A percentile compares a stretch with the other conserved stretches of the same genome.
These are phyloP conservation scores for Desoria tigrina DNA, from an alignment of 2,888 invertebrate genomes.

Conservation along the genomic window DNA sequence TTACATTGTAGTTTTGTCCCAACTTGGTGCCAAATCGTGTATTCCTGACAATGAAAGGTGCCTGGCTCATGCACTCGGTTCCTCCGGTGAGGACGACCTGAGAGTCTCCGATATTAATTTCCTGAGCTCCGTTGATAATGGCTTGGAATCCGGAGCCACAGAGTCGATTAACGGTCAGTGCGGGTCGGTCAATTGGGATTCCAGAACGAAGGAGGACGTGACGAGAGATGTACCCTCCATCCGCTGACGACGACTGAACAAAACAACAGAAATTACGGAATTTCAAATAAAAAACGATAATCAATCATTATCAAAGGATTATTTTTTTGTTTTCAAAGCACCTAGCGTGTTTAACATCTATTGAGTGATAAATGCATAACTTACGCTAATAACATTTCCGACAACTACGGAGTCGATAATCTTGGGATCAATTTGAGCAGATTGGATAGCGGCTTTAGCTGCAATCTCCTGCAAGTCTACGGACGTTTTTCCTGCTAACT, in stretches of 20 bases:
- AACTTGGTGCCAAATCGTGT: constrained; percentile 85
- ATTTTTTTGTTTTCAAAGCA: too few relatives aligned
- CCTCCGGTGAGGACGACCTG: constrained; percentile 88
- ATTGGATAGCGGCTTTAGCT: constrained; percentile 73
- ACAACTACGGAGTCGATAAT: constrained; percentile 84
- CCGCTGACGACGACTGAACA: constrained; percentile 70
- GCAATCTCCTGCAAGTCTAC: constrained; percentile 82
- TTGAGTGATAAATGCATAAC: constrained; percentile 56
- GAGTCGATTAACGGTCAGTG: constrained; percentile 83
- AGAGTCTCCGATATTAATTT: constrained; percentile 80
- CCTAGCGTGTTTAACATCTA: background rate
- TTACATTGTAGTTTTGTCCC: constrained; percentile 68
- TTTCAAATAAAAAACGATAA: background rate
- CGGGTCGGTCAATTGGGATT: constrained; percentile 81
- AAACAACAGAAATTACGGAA: background rate
- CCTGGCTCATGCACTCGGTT: constrained; percentile 92
- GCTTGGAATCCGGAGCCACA: constrained; percentile 96
- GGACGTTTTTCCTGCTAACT: constrained; percentile 70
- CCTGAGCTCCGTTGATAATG: constrained; percentile 61
- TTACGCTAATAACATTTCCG: constrained; percentile 83
- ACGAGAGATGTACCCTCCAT: constrained; percentile 82
- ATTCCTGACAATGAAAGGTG: constrained; percentile 81
- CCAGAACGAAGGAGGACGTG: constrained; percentile 84
- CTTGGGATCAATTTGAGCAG: constrained; percentile 79
- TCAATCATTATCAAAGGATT: too few relatives aligned